phyloP scores from a whole-genome alignment of 2,113 vertebrate species.

The Cebus imitator region DNA sequence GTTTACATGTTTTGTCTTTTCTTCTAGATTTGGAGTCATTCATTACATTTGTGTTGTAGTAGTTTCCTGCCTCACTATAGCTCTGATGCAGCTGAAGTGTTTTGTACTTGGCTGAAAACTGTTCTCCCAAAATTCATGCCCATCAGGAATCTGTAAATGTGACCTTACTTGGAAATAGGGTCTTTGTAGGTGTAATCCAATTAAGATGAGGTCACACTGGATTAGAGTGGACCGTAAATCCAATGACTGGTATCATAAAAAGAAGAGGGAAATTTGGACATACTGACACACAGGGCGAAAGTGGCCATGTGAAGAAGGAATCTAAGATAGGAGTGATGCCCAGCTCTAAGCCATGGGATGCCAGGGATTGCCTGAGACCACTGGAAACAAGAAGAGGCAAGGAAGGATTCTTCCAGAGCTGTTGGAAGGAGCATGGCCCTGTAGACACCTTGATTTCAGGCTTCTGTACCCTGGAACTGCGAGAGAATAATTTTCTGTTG shows the following conservation, averaged over 20 bases:
- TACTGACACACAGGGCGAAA: neutral
- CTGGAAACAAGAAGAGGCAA: neutral
- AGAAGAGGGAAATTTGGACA: neutral
- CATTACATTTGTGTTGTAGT: neutral
- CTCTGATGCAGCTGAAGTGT: neutral
- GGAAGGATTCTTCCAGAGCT: neutral
- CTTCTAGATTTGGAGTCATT: neutral
- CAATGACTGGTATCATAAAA: neutral
- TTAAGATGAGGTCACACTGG: neutral
- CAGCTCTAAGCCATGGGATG: neutral
- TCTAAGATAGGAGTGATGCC: neutral
- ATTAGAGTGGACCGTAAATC: neutral
- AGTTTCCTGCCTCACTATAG: neutral
- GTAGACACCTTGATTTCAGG: neutral
- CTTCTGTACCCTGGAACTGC: neutral
- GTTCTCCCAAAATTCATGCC: neutral
- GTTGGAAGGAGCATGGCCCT: neutral
- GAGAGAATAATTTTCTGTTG: neutral
- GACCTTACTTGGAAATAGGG: neutral
- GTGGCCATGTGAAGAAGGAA: neutral
- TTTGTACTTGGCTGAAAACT: neutral
- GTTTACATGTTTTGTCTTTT: neutral
- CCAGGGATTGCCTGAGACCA: neutral
- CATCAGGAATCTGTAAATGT: neutral
- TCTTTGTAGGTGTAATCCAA: neutral